Evolutionary conservation across 1,140 invertebrate species (phyloP), one percentile per base, ranked within the genome.

Genomic region (Chelonus insularis): DNA sequence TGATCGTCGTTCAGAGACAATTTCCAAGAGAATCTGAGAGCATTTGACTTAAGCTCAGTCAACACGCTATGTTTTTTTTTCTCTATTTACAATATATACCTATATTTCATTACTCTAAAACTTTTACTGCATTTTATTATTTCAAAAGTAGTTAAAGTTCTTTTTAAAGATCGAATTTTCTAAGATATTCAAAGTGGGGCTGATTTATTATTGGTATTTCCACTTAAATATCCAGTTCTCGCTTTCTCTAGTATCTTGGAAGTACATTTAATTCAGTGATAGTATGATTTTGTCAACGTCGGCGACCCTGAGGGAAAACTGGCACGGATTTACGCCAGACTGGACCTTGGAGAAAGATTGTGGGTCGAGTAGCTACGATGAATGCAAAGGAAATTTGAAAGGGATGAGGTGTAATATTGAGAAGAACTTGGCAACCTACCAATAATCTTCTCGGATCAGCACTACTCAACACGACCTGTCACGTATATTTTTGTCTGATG

Each of bases 371-470:
- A 55, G 58, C 43, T 25, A 47, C 58, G 64, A 52, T 68, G 62
- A 69, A 65, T 62, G 60, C 36, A 56, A 68, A 56, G 55, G 62
- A 62, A 61, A 57, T 59, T 59, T 45, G 56, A 59, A 63, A 39
- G 36, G 43, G 43, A 54, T 58, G 50, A 56, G 48, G 12, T 34
- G 62, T 58, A 57, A 66, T 67, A 72, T 68, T 69, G 64, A 65
- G 65, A 50, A 25, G 51, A 41, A 62, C 34, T 63, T 73, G 72
- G 70, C 70, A 64, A 64, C 36, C 47, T 64, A 63, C 65, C 72
- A 73, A 71, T 69, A 72, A 73, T 69, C 67, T 70, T 37, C 64
- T 71, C 41, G 64, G 63, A 72, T 73, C 67, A 70, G 57, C 67
- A 68, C 23, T 57, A 60, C 62, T 61, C 56, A 43, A 52, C 50